These are phyloP conservation scores for Catostomus latipinnis DNA, from an alignment of 2,797 vertebrate genomes.

Conservation along the genomic window DNA sequence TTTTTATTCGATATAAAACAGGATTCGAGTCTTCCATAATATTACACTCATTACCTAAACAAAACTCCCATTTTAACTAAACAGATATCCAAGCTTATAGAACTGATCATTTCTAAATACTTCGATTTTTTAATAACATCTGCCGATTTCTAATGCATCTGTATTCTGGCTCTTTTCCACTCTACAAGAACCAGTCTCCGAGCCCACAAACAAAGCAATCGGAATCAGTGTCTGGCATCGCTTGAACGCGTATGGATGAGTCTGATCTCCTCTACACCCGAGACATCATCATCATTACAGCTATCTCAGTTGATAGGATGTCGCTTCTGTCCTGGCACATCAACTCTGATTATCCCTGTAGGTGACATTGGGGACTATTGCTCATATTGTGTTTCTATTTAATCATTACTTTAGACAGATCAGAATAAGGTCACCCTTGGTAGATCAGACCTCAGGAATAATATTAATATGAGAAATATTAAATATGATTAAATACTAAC, in stretches of 20 bases:
- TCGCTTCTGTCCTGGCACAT: constrained; percentile 20
- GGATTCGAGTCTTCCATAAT: not conserved
- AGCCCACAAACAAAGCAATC: constrained; percentile 23
- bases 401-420: not conserved
- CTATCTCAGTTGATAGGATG: constrained; percentile 19
- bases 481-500: not conserved
- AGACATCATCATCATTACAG: constrained; percentile 17
- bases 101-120: not conserved
- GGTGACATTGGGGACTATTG: not conserved
- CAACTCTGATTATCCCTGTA: not conserved
- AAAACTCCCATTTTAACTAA: not conserved
- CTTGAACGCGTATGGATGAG: constrained; percentile 13
- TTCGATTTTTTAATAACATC: not conserved
- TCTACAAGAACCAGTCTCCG: not conserved
- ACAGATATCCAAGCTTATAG: not conserved
- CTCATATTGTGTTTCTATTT: constrained; percentile 21
- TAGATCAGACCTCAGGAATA: not conserved
- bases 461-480: not conserved
- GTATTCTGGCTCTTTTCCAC: constrained; percentile 3
- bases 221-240: constrained; percentile 19
- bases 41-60: not conserved
- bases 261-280: constrained; percentile 16
- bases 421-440: not conserved
- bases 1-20: not conserved
- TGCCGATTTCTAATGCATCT: constrained; percentile 9